These are phyloP conservation scores for Venustoraphidia nigricollis DNA, from an alignment of 2,888 invertebrate species.

Conservation along the genomic window DNA sequence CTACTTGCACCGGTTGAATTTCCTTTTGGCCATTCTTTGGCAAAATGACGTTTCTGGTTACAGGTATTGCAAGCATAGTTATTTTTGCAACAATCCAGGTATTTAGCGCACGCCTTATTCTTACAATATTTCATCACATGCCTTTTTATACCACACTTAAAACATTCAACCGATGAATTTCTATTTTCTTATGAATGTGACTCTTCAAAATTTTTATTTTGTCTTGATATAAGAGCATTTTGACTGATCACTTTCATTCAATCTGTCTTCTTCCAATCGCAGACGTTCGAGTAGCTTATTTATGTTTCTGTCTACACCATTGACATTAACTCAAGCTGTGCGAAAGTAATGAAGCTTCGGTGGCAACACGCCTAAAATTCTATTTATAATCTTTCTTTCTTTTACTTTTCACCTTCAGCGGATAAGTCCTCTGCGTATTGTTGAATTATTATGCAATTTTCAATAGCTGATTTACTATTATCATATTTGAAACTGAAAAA, in stretches of 20 bases:
- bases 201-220: too few species aligned
- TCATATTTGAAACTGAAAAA: slow-evolving; percentile 15
- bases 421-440: slow-evolving; percentile 5
- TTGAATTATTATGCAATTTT: slow-evolving; percentile 7
- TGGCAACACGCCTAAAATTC: slow-evolving; percentile 7
- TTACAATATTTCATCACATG: too few species aligned
- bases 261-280: too few species aligned
- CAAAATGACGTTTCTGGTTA: too few species aligned
- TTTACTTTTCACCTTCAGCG: slow-evolving; percentile 8
- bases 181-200: background rate
- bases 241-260: background rate
- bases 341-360: slow-evolving; percentile 2
- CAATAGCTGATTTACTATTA: slow-evolving; percentile 7
- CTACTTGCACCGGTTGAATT: too few species aligned
- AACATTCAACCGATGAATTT: slow-evolving; percentile 8
- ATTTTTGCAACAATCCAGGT: too few species aligned
- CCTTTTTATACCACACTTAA: too few species aligned
- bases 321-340: background rate
- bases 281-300: too few species aligned
- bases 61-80: too few species aligned
- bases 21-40: slow-evolving; percentile 11
- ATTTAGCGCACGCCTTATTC: too few species aligned
- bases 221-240: background rate
- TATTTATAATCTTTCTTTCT: slow-evolving; percentile 8
- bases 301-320: too few species aligned